These are phyloP conservation scores for Marcusenius ussheri DNA, from an alignment of 2,113 vertebrate species.

Conservation along the genomic window DNA sequence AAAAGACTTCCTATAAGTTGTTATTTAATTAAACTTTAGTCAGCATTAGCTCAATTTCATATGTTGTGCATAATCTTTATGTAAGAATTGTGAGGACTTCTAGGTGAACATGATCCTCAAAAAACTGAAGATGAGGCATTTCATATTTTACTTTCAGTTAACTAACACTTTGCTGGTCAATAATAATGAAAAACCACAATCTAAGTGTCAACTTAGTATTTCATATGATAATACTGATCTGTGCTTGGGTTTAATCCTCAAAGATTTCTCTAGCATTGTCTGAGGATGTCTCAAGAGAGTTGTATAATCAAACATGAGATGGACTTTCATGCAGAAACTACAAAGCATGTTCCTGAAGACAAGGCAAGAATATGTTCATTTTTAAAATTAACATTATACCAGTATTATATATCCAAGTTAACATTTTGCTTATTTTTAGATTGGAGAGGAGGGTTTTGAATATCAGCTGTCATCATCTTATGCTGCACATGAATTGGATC, in stretches of 20 bases:
- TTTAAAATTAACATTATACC: neutral
- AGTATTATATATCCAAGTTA: neutral
- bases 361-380: conserved; percentile 36
- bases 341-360: conserved; percentile 15
- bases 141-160: neutral
- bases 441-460: conserved; percentile 19
- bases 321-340: conserved; percentile 34
- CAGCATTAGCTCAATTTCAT: neutral
- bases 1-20: neutral
- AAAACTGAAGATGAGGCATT: neutral
- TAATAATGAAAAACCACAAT: neutral
- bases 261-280: neutral
- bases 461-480: conserved; percentile 27
- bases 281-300: conserved; percentile 14
- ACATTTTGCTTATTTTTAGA: conserved; percentile 17
- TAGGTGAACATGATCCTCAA: neutral
- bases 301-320: conserved; percentile 32
- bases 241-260: conserved; percentile 2
- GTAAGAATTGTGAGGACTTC: neutral
- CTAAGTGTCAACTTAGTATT: neutral
- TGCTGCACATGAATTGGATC: conserved; percentile 48
- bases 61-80: neutral
- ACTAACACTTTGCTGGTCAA: neutral
- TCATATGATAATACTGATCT: neutral
- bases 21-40: neutral